These are phyloP conservation scores for Xiphydria camelus DNA, from an alignment of 2,888 invertebrate species.

Conservation along the genomic window DNA sequence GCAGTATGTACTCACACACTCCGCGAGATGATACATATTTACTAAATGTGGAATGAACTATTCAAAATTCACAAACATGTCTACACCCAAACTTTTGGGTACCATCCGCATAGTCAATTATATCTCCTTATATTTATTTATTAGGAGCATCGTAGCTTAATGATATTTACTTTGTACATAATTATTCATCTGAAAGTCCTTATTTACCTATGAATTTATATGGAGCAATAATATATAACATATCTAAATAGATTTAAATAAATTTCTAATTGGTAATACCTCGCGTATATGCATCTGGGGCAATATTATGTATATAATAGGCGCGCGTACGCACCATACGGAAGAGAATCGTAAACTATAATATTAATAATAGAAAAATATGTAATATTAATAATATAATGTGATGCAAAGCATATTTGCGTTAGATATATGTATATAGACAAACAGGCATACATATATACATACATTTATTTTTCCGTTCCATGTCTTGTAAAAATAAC, in stretches of 20 bases:
- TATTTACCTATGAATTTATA: slow-evolving; percentile 19
- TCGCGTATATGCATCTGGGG: slow-evolving; percentile 28
- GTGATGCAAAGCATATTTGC: no score
- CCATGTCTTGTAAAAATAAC: no score
- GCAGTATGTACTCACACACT: slow-evolving; percentile 11
- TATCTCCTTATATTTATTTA: slow-evolving; percentile 23
- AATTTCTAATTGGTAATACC: no score
- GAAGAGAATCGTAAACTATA: slow-evolving; percentile 1
- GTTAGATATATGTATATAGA: no score
- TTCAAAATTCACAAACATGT: no score
- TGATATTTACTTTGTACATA: slow-evolving; percentile 34
- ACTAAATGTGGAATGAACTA: no score
- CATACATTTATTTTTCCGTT: no score
- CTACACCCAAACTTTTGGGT: no score
- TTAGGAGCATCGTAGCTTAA: slow-evolving; percentile 38
- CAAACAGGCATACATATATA: no score
- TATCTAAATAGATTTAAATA: slow-evolving; percentile 41
- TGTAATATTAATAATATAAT: slow-evolving; percentile 4
- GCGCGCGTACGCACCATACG: no score
- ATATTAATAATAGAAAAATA: slow-evolving; percentile 1
- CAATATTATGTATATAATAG: slow-evolving; percentile 37
- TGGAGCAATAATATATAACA: slow-evolving; percentile 37
- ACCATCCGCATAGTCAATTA: slow-evolving; percentile 35
- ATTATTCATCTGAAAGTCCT: slow-evolving; percentile 28
- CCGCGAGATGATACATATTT: slow-evolving; percentile 12